Base-by-base conservation (phyloP, 2,113 vertebrate genomes). In the Agelaius phoeniceus region DNA sequence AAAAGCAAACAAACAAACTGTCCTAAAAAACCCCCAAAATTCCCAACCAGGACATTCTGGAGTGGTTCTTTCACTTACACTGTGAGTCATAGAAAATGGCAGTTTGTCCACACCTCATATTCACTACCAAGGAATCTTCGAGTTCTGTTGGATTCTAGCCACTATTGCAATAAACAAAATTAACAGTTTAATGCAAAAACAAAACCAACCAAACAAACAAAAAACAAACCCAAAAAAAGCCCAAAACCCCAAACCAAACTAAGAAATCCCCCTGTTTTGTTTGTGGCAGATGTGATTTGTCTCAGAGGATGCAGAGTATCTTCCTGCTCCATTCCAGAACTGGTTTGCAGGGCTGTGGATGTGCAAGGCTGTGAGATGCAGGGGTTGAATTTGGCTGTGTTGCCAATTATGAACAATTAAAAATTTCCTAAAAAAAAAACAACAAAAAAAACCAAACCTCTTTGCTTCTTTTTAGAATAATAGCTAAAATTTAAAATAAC, bases 21-120 rank as follows among this genome's bases (percentile, higher is more conserved):
- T 8, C 9, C 27, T 15, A 11, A 63, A 55, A 22, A 7, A 0
- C 0, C 41, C 68, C 41, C 12, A 0, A 21, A 87, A 89, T 33
- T 61, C 33, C 57, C 43, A 63, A 20, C 15, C 61, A 75, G 4
- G 46, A 68, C 9, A 20, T 67, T 63, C 23, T 75, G 5, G 15
- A 49, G 75, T 2, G 3, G 30, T 44, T 84, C 69, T 77, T 65
- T 83, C 3, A 2, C 13, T 67, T 31, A 12, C 28, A 57, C 26
- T 2, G 4, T 2, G 12, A 73, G 46, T 57, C 55, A 62, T 18
- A 49, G 52, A 44, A 93, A 71, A 17, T 33, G 31, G 24, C 59
- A 4, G 11, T 41, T 61, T 72, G 68, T 86, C 46, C 44, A 11
- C 6, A 2, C 30, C 87, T 79, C 23, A 15, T 30, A 58, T 13